These are phyloP conservation scores for Enoplosus armatus DNA, from an alignment of 2,797 vertebrate species.

Conservation along the genomic window DNA sequence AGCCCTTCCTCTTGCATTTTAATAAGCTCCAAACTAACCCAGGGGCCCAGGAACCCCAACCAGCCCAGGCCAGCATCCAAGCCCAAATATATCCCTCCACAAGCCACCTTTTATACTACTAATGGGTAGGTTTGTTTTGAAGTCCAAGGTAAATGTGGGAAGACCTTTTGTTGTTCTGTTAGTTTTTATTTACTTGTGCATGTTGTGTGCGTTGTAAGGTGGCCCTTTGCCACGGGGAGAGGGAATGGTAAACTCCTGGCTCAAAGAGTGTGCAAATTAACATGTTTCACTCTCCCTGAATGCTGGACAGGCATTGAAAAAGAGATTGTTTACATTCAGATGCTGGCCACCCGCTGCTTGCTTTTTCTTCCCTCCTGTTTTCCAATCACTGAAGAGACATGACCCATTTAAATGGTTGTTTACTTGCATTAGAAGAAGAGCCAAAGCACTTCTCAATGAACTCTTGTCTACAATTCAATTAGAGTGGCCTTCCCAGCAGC, in stretches of 20 bases:
- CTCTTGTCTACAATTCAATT: slow-evolving; percentile 92
- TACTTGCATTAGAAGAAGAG: slow-evolving; percentile 88
- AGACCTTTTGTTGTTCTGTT: slow-evolving; percentile 39
- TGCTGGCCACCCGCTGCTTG: slow-evolving; percentile 82
- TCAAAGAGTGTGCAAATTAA: slow-evolving; percentile 82
- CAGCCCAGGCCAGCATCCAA: slow-evolving; percentile 53
- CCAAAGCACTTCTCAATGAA: slow-evolving; percentile 88
- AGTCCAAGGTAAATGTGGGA: slow-evolving; percentile 37
- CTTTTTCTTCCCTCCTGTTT: slow-evolving; percentile 82
- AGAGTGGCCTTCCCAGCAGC: slow-evolving; percentile 83
- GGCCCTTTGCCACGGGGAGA: slow-evolving; percentile 46
- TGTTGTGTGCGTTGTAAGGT: slow-evolving; percentile 35
- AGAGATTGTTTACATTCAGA: slow-evolving; percentile 85
- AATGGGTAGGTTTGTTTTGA: slow-evolving; percentile 53
- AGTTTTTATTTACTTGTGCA: slow-evolving; percentile 48
- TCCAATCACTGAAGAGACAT: slow-evolving; percentile 84
- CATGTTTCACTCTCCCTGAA: slow-evolving; percentile 84
- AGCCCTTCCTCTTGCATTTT: slow-evolving; percentile 79
- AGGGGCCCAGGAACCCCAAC: slow-evolving; percentile 69
- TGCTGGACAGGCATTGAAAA: slow-evolving; percentile 86
- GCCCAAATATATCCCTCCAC: slow-evolving; percentile 63
- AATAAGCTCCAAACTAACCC: slow-evolving; percentile 77
- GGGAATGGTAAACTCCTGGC: slow-evolving; percentile 57
- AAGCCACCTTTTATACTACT: slow-evolving; percentile 49
- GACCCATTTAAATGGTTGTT: slow-evolving; percentile 91